Base-by-base conservation (phyloP, 2,113 vertebrate species). In the Progne subis region DNA sequence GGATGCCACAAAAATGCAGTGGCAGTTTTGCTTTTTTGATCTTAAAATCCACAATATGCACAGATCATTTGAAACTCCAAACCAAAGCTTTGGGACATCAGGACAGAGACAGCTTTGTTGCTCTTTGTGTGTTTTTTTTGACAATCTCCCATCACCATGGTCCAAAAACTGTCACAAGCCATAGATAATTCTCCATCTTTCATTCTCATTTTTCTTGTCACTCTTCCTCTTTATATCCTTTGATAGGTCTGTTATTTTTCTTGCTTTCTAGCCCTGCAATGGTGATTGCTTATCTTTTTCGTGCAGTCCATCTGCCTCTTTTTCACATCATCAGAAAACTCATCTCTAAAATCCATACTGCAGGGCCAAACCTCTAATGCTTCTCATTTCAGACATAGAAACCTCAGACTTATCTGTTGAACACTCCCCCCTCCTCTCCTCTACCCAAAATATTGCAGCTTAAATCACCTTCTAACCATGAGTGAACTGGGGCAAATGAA, bases 181-280 rank as follows among this genome's bases (percentile, higher is more conserved):
- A 32, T 6, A 81, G 31, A 37, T 83, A 78, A 86, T 78, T 88
- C 77, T 70, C 47, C 19, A n/a, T 37, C 32, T 92, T 93, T 80
- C 74, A 26, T 88, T 90, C 80, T 94, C 39, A 78, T 95, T 93
- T 83, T 41, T 71, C 68, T 46, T 2, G 1, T 94, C 80, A 67
- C 24, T 68, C 39, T 67, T 85, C 39, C 39, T 94, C 55, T 83
- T 92, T 75, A 56, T 71, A 53, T 44, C 9, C 25, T 71, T 88
- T 89, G 91, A 94, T 86, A 89, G 60, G 31, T 78, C 50, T 46
- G 47, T 86, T 90, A 70, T 57, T 88, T 90, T 76, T 81, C 77
- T 81, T 93, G 64, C 64, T 74, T 78, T 86, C 92, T 71, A 84
- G 52, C 25, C 69, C 68, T 94, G 80, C n/a, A 81, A 18, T 34